These are phyloP conservation scores for Tigriopus japonicus DNA, from an alignment of 1,140 invertebrate genomes.

Conservation along the genomic window DNA sequence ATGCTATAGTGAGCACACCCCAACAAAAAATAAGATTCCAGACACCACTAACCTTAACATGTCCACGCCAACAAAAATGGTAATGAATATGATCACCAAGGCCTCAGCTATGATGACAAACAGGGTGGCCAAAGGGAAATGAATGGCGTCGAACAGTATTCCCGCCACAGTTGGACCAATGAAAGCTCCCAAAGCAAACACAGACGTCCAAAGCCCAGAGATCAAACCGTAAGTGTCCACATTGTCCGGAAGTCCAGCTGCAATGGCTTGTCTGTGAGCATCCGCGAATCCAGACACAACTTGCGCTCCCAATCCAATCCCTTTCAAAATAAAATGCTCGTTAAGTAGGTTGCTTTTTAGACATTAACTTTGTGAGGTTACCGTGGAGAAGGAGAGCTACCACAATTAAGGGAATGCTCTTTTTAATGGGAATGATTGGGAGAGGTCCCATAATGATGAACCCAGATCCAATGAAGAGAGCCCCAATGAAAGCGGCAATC, in stretches of 20 bases:
- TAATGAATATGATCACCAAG: not conserved
- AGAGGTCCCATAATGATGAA: constrained; percentile 50
- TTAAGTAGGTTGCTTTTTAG: too few species aligned
- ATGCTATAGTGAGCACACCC: too few species aligned
- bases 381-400: constrained; percentile 44
- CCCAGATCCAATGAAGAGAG: not conserved
- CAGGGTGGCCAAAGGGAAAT: constrained; percentile 45
- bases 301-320: constrained; percentile 55
- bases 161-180: constrained; percentile 57
- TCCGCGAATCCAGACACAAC: constrained; percentile 60
- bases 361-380: too few species aligned
- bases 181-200: constrained; percentile 64
- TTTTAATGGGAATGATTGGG: constrained; percentile 38
- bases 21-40: too few species aligned
- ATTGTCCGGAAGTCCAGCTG: constrained; percentile 49
- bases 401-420: constrained; percentile 23
- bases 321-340: constrained; percentile 23
- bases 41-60: too few species aligned
- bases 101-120: constrained; percentile 33
- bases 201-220: constrained; percentile 63
- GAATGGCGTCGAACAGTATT: constrained; percentile 47
- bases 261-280: constrained; percentile 46
- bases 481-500: not conserved
- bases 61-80: not conserved
- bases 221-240: constrained; percentile 62